Evolutionary conservation across 2,797 vertebrate species (phyloP).

Genomic region (Steatocranus sp.): DNA sequence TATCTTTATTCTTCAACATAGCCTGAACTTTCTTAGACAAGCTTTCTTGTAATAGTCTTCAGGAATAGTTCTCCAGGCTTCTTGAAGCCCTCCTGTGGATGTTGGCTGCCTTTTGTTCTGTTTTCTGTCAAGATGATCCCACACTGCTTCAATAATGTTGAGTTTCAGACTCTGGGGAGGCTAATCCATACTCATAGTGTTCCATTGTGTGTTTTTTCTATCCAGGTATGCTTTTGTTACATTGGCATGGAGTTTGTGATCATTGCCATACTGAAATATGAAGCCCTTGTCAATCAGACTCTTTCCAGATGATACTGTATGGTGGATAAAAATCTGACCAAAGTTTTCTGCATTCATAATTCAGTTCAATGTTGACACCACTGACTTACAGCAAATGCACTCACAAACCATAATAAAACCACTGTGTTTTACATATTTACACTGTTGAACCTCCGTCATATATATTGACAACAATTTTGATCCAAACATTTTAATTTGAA

Average conservation of each 20-base stretch:
- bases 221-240: not conserved
- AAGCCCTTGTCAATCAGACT: not conserved
- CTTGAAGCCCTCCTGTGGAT: not conserved
- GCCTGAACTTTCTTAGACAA: not conserved
- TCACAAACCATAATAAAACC: not conserved
- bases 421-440: not conserved
- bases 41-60: not conserved
- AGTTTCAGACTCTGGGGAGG: not conserved
- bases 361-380: not conserved
- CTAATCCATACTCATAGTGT: not conserved
- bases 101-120: not conserved
- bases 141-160: not conserved
- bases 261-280: not conserved
- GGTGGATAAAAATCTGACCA: not conserved
- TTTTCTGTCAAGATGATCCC: not conserved
- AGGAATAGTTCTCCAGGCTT: not conserved
- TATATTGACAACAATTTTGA: not conserved
- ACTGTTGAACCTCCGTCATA: not conserved
- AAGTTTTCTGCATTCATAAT: not conserved
- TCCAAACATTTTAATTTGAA: not conserved
- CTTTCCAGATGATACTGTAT: not conserved
- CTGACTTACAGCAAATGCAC: not conserved
- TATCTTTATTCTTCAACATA: not conserved
- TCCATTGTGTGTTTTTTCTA: not conserved
- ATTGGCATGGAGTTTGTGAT: not conserved